Evolutionary conservation across 1,140 invertebrate species (phyloP).

Genomic region (Pogonomyrmex californicus): DNA sequence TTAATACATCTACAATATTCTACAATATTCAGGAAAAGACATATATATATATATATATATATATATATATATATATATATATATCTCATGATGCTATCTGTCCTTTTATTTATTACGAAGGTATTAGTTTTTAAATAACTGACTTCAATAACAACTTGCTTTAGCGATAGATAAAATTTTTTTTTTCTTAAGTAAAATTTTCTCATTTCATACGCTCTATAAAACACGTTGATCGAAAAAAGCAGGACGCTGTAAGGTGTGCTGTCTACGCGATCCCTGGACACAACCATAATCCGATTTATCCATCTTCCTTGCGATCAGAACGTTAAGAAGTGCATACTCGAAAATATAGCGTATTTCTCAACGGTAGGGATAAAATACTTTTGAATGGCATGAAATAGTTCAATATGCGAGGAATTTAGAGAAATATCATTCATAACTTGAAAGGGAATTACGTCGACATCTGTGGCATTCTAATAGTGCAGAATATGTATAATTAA

Average conservation of each 20-base stretch:
- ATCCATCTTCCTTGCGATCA: constrained; percentile 59
- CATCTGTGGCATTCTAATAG: constrained; percentile 11
- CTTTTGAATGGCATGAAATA: constrained; percentile 28
- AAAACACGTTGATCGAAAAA: constrained; percentile 60
- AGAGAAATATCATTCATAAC: constrained; percentile 17
- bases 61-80: background rate
- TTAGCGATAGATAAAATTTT: background rate
- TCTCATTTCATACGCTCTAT: background rate
- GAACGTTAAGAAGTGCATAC: constrained; percentile 66
- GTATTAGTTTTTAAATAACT: background rate
- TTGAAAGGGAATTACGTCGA: background rate
- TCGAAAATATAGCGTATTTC: constrained; percentile 31
- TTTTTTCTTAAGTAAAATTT: background rate
- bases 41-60: background rate
- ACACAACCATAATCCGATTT: constrained; percentile 76
- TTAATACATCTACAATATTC: background rate
- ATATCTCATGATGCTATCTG: background rate
- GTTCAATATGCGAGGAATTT: constrained; percentile 21
- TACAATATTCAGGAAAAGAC: background rate
- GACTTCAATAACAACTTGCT: background rate
- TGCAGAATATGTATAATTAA: background rate
- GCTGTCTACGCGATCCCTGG: constrained; percentile 42
- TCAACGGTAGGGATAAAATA: constrained; percentile 28
- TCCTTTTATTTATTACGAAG: background rate
- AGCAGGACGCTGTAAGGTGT: constrained; percentile 39